Base-by-base conservation (phyloP, 2,113 vertebrate genomes). In the Sula dactylatra region DNA sequence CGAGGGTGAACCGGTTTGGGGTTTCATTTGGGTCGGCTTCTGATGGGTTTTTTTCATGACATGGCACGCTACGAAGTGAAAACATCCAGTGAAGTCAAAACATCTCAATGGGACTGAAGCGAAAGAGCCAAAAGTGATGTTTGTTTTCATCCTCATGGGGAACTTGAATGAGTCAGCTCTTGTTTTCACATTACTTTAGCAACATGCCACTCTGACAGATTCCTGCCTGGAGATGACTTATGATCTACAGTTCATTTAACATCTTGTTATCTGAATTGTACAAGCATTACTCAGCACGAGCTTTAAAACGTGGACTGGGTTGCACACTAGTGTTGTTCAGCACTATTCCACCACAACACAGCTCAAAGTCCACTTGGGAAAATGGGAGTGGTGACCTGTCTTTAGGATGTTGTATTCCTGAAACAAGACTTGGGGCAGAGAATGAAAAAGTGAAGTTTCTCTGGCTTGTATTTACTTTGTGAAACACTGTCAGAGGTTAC, bases 281-380 rank as follows among this genome's bases (percentile, higher is more conserved):
- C 47, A 54, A 76, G 54, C 59, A 26, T 84, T 77, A 55, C n/a
- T 76, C 55, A 24, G 44, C 7, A 1, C 1, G 2, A 58, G 47
- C 38, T 71, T 45, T 66, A 44, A 64, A 61, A 34, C 0, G 0
- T 40, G 50, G 36, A 13, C n/a, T 24, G 49, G 65, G 5, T 55
- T 58, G 50, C 19, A 14, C 5, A 6, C 36, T 45, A 2, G 12
- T 20, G 32, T 3, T 81, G 62, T 50, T 88, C 65, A 64, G 16
- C 52, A 59, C n/a, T 52, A 62, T 56, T 66, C n/a, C 81, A 94
- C 17, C 40, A 19, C 32, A 29, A 59, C 36, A 13, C 15, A 81
- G 69, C 56, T 94, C 88, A 79, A 91, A 96, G 86, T 93, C 90
- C 82, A 54, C 52, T 65, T 54, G 59, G 64, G 44, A 64, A 86